These are phyloP conservation scores for Todiramphus chloris DNA, from an alignment of 2,113 vertebrate species.

Conservation along the genomic window DNA sequence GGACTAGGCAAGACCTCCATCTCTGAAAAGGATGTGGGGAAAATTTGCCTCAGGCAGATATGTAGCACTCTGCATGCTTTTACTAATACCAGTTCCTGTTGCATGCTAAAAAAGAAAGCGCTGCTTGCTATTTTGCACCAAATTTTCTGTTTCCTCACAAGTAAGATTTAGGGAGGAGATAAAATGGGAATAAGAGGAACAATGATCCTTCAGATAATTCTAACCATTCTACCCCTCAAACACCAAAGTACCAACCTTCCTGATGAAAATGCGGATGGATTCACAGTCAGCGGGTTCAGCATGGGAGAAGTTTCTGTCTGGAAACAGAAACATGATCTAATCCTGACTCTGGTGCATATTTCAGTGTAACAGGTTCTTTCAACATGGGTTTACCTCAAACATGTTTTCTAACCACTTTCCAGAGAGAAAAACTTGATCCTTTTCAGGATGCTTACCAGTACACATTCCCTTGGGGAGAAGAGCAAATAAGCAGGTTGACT, in stretches of 20 bases:
- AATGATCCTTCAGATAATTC: background rate
- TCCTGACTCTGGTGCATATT: background rate
- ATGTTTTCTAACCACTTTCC: background rate
- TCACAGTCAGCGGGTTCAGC: background rate
- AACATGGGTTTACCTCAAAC: background rate
- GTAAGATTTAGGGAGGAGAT: background rate
- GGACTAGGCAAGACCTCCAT: background rate
- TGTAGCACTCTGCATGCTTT: accelerated
- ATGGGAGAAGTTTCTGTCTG: background rate
- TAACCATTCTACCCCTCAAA: background rate
- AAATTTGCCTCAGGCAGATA: background rate
- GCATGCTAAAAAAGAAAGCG: background rate
- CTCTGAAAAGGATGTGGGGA: background rate
- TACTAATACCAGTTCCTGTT: background rate
- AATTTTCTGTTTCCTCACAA: background rate
- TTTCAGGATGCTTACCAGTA: background rate
- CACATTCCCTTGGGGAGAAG: background rate
- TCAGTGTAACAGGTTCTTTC: background rate
- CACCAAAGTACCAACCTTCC: background rate
- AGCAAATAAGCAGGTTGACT: background rate
- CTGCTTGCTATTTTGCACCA: background rate
- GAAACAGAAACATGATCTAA: background rate
- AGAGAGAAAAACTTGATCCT: background rate
- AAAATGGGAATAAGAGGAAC: background rate
- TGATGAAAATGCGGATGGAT: background rate